Conservation (phyloP, 1,140 invertebrate genomes). For the Ceratina australensis region DNA sequence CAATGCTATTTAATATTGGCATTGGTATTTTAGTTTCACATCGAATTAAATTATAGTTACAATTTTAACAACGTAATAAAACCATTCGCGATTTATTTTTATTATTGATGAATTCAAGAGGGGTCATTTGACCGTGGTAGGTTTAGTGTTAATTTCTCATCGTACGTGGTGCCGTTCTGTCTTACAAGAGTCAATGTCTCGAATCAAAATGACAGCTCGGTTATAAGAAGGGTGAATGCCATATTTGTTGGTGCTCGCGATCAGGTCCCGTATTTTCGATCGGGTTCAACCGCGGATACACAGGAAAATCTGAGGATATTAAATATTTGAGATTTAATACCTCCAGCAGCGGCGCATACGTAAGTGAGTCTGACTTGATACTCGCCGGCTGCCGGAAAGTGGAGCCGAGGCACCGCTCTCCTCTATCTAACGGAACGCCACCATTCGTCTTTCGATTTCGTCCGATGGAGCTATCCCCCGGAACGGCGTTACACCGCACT, state of each 20-base stretch:
- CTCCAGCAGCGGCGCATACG: constrained; percentile 39
- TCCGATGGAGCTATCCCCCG: neutral
- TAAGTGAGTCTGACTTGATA: constrained; percentile 34
- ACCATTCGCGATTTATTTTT: too few relatives aligned
- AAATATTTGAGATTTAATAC: constrained; percentile 71
- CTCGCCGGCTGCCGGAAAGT: neutral
- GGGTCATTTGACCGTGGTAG: too few relatives aligned
- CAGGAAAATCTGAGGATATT: constrained; percentile 62
- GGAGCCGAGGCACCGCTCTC: neutral
- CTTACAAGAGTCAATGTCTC: too few relatives aligned
- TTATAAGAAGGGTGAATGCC: constrained; percentile 2
- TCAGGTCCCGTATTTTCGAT: constrained; percentile 4
- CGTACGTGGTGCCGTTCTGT: too few relatives aligned
- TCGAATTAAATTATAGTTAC: too few relatives aligned
- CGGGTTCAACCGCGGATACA: constrained; percentile 13
- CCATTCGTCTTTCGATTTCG: constrained; percentile 43
- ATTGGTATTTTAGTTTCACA: too few relatives aligned
- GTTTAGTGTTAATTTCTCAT: too few relatives aligned
- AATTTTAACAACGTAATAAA: too few relatives aligned
- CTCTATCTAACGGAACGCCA: constrained; percentile 21
- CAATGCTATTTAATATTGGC: too few relatives aligned
- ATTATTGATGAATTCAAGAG: too few relatives aligned
- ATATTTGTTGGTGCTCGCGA: constrained; percentile 34
- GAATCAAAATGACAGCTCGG: constrained; percentile 6
- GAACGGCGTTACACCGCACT: neutral